Conservation (phyloP, 2,797 vertebrate species). For the Podargus strigoides region DNA sequence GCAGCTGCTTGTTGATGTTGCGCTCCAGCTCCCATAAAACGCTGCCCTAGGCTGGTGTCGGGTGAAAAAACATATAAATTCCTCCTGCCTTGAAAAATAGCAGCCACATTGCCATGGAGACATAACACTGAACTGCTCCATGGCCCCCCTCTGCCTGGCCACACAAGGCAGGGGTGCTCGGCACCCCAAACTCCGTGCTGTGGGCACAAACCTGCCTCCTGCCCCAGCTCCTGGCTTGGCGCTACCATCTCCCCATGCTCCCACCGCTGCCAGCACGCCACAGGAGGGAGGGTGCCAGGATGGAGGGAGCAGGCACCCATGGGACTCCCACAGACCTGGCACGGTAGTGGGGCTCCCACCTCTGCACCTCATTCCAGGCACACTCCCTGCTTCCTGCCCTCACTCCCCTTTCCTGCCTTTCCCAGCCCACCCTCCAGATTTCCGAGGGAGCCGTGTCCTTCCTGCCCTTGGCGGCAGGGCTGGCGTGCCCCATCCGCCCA, state of each 20-base stretch:
- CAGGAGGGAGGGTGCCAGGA: neutral
- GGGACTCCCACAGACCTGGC: neutral
- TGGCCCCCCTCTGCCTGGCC: neutral
- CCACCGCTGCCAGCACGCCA: neutral
- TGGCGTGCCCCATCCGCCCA: neutral
- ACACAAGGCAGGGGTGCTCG: neutral
- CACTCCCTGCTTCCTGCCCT: neutral
- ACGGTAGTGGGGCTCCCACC: fast-evolving
- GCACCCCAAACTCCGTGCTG: neutral
- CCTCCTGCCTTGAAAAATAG: slow-evolving; percentile 40
- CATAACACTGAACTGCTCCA: neutral
- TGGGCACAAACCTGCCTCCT: neutral
- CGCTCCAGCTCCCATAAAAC: neutral
- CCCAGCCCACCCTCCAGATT: neutral
- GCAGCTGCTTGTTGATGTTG: neutral
- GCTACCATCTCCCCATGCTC: neutral
- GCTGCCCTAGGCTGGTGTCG: slow-evolving; percentile 14
- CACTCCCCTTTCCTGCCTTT: slow-evolving; percentile 2
- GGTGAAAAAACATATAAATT: neutral
- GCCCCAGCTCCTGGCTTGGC: neutral
- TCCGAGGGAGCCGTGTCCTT: neutral
- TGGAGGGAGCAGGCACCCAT: neutral
- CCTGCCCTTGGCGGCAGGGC: neutral
- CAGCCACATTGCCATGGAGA: slow-evolving; percentile 64
- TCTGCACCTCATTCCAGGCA: neutral